Percentiles rank a stretch among this genome's conserved stretches.
phyloP scores from a whole-genome alignment of 2,888 invertebrate species.

The Busseola fusca region DNA sequence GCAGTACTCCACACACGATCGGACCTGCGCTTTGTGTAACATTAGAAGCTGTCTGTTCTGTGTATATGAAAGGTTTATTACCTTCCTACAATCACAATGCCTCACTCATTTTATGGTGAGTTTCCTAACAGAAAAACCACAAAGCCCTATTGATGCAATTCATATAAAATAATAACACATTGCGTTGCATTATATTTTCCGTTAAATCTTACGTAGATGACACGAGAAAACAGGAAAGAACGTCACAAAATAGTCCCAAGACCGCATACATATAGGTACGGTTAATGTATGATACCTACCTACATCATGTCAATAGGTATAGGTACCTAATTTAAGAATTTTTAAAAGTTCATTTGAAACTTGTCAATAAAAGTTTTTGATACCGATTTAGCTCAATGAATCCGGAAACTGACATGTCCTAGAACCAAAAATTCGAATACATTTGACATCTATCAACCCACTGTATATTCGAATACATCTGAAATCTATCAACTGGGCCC shows the following conservation, averaged over 20 bases:
- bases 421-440: no score
- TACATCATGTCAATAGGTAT: neutral
- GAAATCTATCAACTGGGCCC: no score
- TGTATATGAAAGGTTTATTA: neutral
- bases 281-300: neutral
- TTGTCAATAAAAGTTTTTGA: neutral
- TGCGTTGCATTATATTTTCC: neutral
- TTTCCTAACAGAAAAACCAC: conserved; percentile 13
- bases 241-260: conserved; percentile 21
- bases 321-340: no score
- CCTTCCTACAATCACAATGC: neutral
- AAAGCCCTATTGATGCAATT: neutral
- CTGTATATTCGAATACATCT: no score
- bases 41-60: no score
- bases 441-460: no score
- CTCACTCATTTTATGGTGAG: neutral
- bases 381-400: neutral
- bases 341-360: neutral
- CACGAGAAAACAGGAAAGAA: conserved; percentile 6
- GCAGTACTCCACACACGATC: no score
- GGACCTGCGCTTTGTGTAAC: no score
- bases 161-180: neutral
- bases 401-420: neutral
- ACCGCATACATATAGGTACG: neutral
- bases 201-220: neutral